Conservation (phyloP, 2,797 vertebrate genomes). For the Micropoecilia bifurca region DNA sequence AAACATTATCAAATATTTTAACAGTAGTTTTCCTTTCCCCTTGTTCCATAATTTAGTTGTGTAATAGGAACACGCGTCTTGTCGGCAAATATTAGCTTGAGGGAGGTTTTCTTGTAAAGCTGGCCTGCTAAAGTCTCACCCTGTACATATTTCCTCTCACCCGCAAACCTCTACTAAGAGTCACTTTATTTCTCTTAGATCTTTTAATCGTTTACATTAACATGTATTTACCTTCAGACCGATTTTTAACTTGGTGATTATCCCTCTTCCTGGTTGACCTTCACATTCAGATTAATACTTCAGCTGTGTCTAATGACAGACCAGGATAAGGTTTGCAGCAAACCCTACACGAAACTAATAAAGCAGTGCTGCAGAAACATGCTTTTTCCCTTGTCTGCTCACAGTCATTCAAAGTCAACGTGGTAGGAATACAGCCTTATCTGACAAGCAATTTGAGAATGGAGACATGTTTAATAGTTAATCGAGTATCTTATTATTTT, state of each 20-base stretch:
- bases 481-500: neutral
- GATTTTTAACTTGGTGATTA: neutral
- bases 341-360: neutral
- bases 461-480: neutral
- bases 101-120: neutral
- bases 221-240: neutral
- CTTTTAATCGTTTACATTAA: neutral
- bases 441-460: neutral
- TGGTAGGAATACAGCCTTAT: neutral
- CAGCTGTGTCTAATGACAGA: neutral
- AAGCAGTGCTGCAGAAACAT: too few species aligned
- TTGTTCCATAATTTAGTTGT: neutral
- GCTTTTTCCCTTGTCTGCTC: neutral
- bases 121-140: conserved; percentile 55
- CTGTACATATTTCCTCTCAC: conserved; percentile 21
- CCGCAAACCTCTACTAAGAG: neutral
- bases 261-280: conserved; percentile 60
- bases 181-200: neutral
- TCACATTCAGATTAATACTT: conserved; percentile 49
- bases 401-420: neutral
- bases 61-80: conserved; percentile 8
- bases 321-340: neutral
- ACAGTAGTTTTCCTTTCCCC: rapidly evolving
- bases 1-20: neutral
- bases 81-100: conserved; percentile 20